Conservation (phyloP, 2,113 vertebrate genomes). For the Coracopsis vasa region DNA sequence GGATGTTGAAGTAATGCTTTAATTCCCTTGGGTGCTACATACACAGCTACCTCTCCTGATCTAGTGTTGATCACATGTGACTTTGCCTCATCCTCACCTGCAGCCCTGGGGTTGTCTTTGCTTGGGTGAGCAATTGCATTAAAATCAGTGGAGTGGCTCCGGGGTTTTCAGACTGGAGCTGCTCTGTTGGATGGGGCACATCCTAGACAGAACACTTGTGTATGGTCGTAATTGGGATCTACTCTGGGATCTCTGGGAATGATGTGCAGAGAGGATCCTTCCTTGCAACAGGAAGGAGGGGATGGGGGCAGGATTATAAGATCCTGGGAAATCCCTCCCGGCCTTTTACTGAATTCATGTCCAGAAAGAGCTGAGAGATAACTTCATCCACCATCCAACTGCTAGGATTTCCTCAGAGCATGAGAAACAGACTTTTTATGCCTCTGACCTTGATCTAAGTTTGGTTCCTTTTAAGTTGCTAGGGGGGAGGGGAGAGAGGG, state of each 20-base stretch:
- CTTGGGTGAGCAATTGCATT: not conserved
- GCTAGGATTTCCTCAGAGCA: conserved; percentile 61
- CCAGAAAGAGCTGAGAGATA: conserved; percentile 15
- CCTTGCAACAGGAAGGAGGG: not conserved
- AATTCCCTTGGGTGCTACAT: not conserved
- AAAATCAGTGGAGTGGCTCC: not conserved
- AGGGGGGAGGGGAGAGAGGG: not conserved
- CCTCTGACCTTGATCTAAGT: conserved; percentile 65
- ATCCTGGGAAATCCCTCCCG: conserved; percentile 33
- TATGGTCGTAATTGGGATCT: not conserved
- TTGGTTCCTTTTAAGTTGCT: conserved; percentile 66
- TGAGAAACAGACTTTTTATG: conserved; percentile 43
- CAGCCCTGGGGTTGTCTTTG: not conserved
- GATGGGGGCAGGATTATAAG: not conserved
- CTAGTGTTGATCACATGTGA: not conserved
- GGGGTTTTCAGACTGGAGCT: not conserved
- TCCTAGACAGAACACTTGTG: not conserved
- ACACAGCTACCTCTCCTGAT: not conserved
- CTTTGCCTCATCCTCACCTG: not conserved
- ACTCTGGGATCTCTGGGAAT: not conserved
- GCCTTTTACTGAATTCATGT: not conserved
- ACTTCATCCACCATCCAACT: not conserved
- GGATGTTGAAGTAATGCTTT: not conserved
- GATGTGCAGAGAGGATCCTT: not conserved
- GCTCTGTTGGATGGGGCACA: not conserved